Evolutionary conservation across 2,888 invertebrate genomes (phyloP).

Genomic region (Spatulosminthurus flaviceps): DNA sequence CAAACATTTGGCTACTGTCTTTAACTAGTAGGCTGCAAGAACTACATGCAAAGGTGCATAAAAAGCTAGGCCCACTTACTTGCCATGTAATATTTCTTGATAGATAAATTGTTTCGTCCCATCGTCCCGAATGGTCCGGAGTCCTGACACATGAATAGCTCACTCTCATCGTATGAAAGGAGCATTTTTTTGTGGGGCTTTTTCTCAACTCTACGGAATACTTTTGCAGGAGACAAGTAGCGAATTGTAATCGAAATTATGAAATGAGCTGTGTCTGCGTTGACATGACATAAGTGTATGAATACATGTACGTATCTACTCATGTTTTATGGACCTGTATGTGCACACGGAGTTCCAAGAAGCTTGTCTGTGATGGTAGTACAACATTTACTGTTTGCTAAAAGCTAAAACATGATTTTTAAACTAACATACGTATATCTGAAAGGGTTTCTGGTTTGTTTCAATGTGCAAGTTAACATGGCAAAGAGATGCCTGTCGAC

Average conservation of each 20-base stretch:
- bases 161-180: background rate
- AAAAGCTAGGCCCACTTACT: too few relatives aligned
- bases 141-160: background rate
- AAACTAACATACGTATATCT: too few relatives aligned
- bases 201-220: background rate
- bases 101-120: background rate
- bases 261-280: background rate
- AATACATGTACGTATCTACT: background rate
- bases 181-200: background rate
- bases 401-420: too few relatives aligned
- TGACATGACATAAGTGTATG: background rate
- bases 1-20: too few relatives aligned
- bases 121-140: background rate
- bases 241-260: background rate
- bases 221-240: background rate
- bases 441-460: conserved; percentile 9
- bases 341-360: too few relatives aligned
- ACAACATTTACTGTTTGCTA: too few relatives aligned
- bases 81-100: too few relatives aligned
- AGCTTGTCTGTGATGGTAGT: too few relatives aligned
- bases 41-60: too few relatives aligned
- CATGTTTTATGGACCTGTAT: too few relatives aligned
- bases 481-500: background rate
- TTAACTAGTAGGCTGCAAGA: too few relatives aligned
- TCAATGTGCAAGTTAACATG: background rate